phyloP scores from a whole-genome alignment of 2,113 vertebrate species.

The Saimiri boliviensis region DNA sequence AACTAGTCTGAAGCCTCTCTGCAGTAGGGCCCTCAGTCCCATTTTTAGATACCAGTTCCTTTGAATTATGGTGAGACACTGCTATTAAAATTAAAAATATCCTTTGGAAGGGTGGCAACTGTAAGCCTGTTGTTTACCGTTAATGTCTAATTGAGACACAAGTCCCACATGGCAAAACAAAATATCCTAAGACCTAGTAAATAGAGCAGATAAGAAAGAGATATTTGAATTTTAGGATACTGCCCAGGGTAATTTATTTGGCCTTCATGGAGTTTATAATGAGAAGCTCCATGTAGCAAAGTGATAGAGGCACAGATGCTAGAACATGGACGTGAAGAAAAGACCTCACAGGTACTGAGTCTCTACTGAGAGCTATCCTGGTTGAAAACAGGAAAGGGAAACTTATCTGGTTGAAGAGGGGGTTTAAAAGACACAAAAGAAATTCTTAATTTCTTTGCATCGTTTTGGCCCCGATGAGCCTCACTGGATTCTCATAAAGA shows the following conservation, averaged over 20 bases:
- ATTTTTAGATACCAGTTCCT: not conserved
- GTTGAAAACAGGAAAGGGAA: not conserved
- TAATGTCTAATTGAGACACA: not conserved
- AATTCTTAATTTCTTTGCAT: not conserved
- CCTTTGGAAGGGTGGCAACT: not conserved
- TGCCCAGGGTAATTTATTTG: not conserved
- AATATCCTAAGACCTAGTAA: not conserved
- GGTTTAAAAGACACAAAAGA: not conserved
- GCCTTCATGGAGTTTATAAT: fast-evolving
- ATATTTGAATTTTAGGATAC: not conserved
- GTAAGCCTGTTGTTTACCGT: not conserved
- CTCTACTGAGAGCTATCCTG: not conserved
- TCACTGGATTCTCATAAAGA: not conserved
- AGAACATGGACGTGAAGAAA: not conserved
- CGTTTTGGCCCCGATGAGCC: not conserved
- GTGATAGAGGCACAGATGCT: not conserved
- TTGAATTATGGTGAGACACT: not conserved
- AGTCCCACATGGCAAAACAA: not conserved
- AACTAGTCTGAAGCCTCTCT: not conserved
- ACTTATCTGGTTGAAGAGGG: not conserved
- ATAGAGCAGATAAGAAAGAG: not conserved
- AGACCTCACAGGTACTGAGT: not conserved
- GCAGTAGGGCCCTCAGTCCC: not conserved
- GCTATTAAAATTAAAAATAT: not conserved
- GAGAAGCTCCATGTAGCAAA: not conserved